Base-by-base conservation (phyloP, 2,797 vertebrate genomes). In the Pangasius larnaudii region DNA sequence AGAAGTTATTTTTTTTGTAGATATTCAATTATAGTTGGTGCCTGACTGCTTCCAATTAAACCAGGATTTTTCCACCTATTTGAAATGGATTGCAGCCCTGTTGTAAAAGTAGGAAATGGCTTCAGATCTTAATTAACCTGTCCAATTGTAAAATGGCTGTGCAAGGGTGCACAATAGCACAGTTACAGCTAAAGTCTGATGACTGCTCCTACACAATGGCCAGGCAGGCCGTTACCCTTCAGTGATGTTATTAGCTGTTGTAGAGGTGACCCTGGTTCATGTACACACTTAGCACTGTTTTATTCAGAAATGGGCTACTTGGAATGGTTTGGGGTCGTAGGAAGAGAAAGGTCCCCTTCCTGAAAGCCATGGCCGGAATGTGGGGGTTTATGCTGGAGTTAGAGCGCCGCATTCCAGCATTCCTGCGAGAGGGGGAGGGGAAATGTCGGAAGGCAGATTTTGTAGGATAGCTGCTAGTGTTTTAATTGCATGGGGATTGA, bases 381-480 rank as follows among this genome's bases (percentile, higher is more conserved):
- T 86, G 77, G 84, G 89, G 56, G 71, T 75, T 89, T 89, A 72
- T 88, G 88, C 85, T 74, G 89, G 77, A 90, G 90, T 90, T 84
- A 63, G 86, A 84, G 46, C 59, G 72, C 65, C 51, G 58, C 91
- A 93, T 92, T 93, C 91, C 91, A 88, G 86, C 92, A 93, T 93
- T 93, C 92, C 90, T 71, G 65, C 10, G 56, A 75, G 78, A 80
- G 91, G 90, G 90, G 85, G 90, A 85, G 83, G 87, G 83, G 75
- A 49, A 65, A 80, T 71, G 75, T 85, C 75, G 46, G 82, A 72
- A 53, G 79, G 85, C n/a, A 24, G 63, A 77, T 85, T 84, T 49
- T 42, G 36, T 61, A 61, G 58, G 51, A 75, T 82, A 88, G 74
- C 58, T 83, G 74, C 42, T 39, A 3, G 30, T 87, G 87, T 86